phyloP scores from a whole-genome alignment of 2,113 vertebrate genomes.

The Lycaon pictus region DNA sequence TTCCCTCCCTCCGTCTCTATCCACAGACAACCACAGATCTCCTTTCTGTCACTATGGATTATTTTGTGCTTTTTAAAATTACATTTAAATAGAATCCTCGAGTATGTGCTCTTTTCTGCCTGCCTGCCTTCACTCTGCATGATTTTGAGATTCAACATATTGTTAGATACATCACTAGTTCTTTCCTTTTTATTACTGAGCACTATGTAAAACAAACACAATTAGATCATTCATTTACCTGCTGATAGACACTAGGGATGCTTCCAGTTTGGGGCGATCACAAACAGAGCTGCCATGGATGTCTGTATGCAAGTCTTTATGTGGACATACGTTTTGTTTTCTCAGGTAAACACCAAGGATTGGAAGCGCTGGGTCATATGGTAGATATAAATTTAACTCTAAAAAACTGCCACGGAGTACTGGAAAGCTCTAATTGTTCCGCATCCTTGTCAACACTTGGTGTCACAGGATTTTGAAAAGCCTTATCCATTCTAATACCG shows the following conservation, averaged over 20 bases:
- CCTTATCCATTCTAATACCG: not conserved
- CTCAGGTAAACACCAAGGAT: not conserved
- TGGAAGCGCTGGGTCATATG: not conserved
- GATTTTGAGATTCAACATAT: not conserved
- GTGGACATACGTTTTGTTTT: not conserved
- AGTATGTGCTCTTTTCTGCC: not conserved
- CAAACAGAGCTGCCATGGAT: not conserved
- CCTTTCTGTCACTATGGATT: not conserved
- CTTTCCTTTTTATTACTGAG: not conserved
- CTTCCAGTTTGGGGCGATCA: not conserved
- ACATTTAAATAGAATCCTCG: not conserved
- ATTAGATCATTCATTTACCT: not conserved
- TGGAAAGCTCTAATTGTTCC: not conserved
- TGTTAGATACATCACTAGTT: not conserved
- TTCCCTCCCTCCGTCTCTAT: not conserved
- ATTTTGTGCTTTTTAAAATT: conserved; percentile 10
- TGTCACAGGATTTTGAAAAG: not conserved
- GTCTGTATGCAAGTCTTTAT: not conserved
- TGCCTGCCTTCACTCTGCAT: not conserved
- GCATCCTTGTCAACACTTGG: not conserved
- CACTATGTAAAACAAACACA: not conserved
- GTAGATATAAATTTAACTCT: not conserved
- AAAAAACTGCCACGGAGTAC: not conserved
- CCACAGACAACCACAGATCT: not conserved
- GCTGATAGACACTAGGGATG: not conserved